Evolutionary conservation across 1,140 invertebrate genomes (phyloP).

Genomic region (Lepidurus arcticus): DNA sequence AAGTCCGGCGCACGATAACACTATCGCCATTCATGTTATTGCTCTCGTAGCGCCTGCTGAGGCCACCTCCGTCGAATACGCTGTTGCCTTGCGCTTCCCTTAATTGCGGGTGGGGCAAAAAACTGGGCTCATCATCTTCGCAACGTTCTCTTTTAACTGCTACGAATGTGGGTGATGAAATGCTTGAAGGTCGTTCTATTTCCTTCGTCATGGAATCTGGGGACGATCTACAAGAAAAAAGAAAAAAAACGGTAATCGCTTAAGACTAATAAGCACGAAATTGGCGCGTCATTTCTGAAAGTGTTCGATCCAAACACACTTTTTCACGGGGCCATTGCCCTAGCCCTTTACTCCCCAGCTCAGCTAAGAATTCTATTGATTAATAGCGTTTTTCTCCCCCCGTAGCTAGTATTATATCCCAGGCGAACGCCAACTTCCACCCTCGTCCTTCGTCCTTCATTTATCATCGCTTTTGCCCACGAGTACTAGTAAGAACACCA

Average conservation of each 20-base stretch:
- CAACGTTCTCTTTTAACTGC: not conserved
- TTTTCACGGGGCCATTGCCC: not conserved
- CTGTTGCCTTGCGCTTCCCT: conserved; percentile 13
- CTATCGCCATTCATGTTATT: not conserved
- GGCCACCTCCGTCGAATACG: not conserved
- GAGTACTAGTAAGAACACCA: not conserved
- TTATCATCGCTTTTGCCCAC: not conserved
- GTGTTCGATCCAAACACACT: too few relatives aligned
- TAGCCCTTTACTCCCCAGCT: not conserved
- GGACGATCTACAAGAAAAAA: not conserved
- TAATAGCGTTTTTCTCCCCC: not conserved
- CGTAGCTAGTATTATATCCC: not conserved
- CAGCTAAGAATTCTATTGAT: not conserved
- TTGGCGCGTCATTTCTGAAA: too few relatives aligned
- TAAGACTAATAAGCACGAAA: not conserved
- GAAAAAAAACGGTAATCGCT: not conserved
- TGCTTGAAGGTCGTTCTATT: not conserved
- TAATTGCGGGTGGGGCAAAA: not conserved
- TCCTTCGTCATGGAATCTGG: not conserved
- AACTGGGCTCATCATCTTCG: not conserved
- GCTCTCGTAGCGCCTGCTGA: not conserved
- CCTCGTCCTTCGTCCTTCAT: not conserved
- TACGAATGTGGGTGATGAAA: not conserved
- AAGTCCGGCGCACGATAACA: not conserved
- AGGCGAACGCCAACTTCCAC: not conserved